Evolutionary conservation across 2,888 invertebrate genomes (phyloP).

Genomic region (Icerya purchasi): DNA sequence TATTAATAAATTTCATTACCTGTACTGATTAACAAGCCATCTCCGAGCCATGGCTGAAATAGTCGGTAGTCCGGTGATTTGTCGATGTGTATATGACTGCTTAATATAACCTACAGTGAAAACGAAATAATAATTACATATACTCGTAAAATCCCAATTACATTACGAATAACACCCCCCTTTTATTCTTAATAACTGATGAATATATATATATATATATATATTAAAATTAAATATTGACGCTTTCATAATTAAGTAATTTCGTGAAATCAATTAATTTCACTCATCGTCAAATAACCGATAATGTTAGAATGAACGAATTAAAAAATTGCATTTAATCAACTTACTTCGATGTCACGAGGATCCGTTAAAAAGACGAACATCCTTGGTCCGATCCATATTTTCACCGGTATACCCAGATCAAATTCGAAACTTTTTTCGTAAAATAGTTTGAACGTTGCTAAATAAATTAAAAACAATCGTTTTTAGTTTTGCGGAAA

Average conservation of each 20-base stretch:
- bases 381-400: constrained; percentile 22
- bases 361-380: constrained; percentile 23
- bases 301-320: too few species aligned
- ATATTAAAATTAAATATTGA: too few species aligned
- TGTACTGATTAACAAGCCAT: constrained; percentile 26
- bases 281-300: too few species aligned
- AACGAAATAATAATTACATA: too few species aligned
- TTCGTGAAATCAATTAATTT: too few species aligned
- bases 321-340: too few species aligned
- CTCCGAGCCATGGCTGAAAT: constrained; percentile 27
- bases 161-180: too few species aligned
- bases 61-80: constrained; percentile 25
- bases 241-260: too few species aligned
- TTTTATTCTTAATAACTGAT: too few species aligned
- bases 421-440: constrained; percentile 17
- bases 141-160: too few species aligned
- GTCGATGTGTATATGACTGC: constrained; percentile 25
- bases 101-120: constrained; percentile 21
- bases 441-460: constrained; percentile 17
- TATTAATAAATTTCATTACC: constrained; percentile 23
- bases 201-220: too few species aligned
- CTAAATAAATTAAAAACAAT: constrained; percentile 15
- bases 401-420: constrained; percentile 17
- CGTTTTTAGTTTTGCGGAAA: not conserved
- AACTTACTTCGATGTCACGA: constrained; percentile 22